Percentiles rank a stretch among this genome's conserved stretches.
Conservation (phyloP, 2,888 invertebrate genomes). For the Machimus rusticus region DNA sequence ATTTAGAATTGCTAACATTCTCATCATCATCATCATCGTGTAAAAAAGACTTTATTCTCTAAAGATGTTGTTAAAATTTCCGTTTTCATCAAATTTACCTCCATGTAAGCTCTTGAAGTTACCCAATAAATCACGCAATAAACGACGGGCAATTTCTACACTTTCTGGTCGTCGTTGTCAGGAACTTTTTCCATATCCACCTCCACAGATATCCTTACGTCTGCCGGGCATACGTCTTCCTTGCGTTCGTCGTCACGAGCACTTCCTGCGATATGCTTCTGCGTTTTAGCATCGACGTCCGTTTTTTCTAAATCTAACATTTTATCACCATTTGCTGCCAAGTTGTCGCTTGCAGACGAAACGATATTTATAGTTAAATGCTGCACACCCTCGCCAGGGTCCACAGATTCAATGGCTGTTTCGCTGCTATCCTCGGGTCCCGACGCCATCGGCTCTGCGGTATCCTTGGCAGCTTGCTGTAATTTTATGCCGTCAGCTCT, state of each 20-base stretch:
- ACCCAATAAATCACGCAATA: conserved; percentile 13
- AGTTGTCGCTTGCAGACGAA: not conserved
- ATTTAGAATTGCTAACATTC: not conserved
- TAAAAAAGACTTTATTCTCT: not conserved
- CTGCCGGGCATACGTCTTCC: not conserved
- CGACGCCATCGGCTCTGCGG: not conserved
- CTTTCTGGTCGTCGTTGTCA: not conserved
- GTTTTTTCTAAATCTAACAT: not conserved
- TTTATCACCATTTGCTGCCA: not conserved
- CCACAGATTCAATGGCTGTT: not conserved
- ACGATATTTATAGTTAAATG: conserved; percentile 5
- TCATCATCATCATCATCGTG: not conserved
- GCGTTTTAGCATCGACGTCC: not conserved
- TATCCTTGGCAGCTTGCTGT: not conserved
- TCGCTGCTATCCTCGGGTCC: not conserved
- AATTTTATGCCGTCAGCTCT: conserved; percentile 8
- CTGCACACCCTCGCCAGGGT: not conserved
- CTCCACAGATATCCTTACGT: conserved; percentile 9
- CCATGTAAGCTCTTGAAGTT: not conserved
- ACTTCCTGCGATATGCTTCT: not conserved
- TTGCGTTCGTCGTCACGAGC: not conserved
- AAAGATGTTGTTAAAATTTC: not conserved
- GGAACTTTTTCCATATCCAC: not conserved
- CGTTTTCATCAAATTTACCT: not conserved
- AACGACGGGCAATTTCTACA: not conserved